Evolutionary conservation across 2,113 vertebrate genomes (phyloP).

Genomic region (Pao palembangensis): DNA sequence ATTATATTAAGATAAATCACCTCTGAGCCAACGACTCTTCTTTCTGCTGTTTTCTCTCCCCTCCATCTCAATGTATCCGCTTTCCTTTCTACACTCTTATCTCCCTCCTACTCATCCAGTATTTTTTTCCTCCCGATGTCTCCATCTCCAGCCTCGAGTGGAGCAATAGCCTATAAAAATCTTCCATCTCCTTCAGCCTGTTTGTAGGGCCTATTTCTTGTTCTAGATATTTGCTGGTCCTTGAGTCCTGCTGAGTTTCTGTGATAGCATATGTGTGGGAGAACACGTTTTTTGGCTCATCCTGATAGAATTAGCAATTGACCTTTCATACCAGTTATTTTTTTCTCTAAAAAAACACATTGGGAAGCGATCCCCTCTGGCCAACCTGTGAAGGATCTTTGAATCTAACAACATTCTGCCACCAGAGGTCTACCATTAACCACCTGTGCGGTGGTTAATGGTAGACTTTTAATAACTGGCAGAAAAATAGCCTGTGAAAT

Average conservation of each 20-base stretch:
- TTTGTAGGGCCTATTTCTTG: slow-evolving; percentile 31
- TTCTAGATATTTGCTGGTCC: slow-evolving; percentile 40
- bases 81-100: background rate
- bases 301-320: slow-evolving; percentile 6
- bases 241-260: slow-evolving; percentile 16
- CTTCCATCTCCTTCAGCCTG: slow-evolving; percentile 44
- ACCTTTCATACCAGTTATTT: too few relatives aligned
- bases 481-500: slow-evolving; percentile 9
- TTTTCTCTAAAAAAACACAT: too few relatives aligned
- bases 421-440: too few relatives aligned
- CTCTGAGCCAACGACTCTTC: slow-evolving; percentile 8
- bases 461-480: slow-evolving; percentile 42
- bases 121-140: background rate
- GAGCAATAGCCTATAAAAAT: slow-evolving; percentile 42
- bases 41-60: background rate
- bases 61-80: background rate
- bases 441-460: slow-evolving; percentile 37
- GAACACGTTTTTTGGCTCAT: slow-evolving; percentile 5
- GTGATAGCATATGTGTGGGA: slow-evolving; percentile 4
- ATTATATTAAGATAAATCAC: too few relatives aligned
- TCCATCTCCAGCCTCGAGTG: slow-evolving; percentile 14
- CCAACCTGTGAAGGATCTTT: slow-evolving; percentile 57
- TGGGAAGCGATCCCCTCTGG: slow-evolving; percentile 29
- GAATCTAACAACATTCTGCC: slow-evolving; percentile 55
- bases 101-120: background rate